These are phyloP conservation scores for Tryphoninae sp. DNA, from an alignment of 2,888 invertebrate species.

Conservation along the genomic window DNA sequence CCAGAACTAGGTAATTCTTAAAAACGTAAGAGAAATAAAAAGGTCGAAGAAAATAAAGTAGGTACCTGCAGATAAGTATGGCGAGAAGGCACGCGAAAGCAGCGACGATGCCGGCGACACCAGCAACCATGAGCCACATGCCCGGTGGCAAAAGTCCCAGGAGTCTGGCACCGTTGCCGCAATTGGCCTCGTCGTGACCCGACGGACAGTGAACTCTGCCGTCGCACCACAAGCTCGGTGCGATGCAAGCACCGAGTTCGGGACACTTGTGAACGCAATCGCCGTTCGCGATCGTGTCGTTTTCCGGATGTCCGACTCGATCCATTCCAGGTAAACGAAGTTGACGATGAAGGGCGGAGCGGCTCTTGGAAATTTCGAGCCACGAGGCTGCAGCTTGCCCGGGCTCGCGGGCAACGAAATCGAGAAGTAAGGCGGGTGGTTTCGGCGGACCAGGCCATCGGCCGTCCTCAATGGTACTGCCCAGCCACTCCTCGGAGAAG, in stretches of 20 bases:
- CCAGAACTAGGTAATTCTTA: conserved; percentile 1
- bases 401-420: conserved; percentile 88
- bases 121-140: conserved; percentile 78
- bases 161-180: conserved; percentile 78
- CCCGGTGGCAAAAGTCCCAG: conserved; percentile 84
- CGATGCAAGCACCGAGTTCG: conserved; percentile 79
- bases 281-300: conserved; percentile 73
- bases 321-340: conserved; percentile 81
- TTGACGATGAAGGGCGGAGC: conserved; percentile 85
- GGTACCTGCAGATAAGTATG: conserved; percentile 81
- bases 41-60: conserved; percentile 1
- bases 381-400: conserved; percentile 90
- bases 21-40: not conserved
- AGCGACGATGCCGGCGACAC: conserved; percentile 81
- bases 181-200: conserved; percentile 87
- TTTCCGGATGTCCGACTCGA: conserved; percentile 59
- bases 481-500: conserved; percentile 91
- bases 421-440: conserved; percentile 85
- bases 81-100: conserved; percentile 81
- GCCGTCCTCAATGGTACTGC: conserved; percentile 77
- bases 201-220: conserved; percentile 82
- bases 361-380: conserved; percentile 88
- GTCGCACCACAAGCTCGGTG: conserved; percentile 82
- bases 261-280: conserved; percentile 81
- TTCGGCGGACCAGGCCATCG: conserved; percentile 79